phyloP scores from a whole-genome alignment of 2,113 vertebrate species.

The Rhabdornis inornatus region DNA sequence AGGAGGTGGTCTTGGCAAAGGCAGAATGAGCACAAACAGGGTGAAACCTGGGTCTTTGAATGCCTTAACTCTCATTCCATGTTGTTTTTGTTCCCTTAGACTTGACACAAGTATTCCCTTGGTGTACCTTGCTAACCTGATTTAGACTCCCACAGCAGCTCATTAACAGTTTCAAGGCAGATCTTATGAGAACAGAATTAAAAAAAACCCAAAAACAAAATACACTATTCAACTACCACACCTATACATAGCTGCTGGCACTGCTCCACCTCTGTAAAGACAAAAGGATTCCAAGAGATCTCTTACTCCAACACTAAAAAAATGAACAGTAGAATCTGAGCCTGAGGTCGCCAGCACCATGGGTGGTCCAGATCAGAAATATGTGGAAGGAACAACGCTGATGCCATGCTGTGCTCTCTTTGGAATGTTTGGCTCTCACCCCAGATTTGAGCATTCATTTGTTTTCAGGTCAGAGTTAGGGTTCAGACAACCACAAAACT shows the following conservation, averaged over 20 bases:
- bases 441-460: not conserved
- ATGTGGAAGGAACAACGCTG: not conserved
- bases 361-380: not conserved
- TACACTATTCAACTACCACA: not conserved
- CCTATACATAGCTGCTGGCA: not conserved
- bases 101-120: not conserved
- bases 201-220: not conserved
- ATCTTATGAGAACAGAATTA: not conserved
- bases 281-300: not conserved
- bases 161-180: not conserved
- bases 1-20: not conserved
- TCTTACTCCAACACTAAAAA: not conserved
- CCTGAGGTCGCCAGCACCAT: not conserved
- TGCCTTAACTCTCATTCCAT: not conserved
- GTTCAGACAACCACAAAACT: not conserved
- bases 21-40: not conserved
- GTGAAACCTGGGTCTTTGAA: not conserved
- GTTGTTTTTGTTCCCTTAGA: not conserved
- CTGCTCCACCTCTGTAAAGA: not conserved
- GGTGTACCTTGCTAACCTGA: not conserved
- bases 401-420: fast-evolving
- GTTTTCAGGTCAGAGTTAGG: not conserved
- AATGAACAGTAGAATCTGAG: not conserved
- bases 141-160: not conserved
- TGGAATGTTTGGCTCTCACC: not conserved